Conservation (phyloP, 2,888 invertebrate genomes). For the Epinotia nisella region DNA sequence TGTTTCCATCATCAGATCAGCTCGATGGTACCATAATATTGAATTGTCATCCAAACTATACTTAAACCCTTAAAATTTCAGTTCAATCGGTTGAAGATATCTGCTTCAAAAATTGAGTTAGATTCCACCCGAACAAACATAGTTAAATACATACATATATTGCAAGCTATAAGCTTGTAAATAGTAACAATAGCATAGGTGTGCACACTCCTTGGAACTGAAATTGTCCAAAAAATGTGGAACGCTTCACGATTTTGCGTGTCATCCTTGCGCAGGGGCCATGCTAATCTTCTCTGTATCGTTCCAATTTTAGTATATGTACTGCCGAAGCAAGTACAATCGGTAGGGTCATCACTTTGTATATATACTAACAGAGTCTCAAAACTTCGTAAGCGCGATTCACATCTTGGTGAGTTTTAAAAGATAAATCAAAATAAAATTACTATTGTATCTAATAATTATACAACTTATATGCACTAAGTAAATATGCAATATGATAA, state of each 20-base stretch:
- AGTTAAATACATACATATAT: too few species aligned
- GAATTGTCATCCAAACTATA: too few species aligned
- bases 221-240: slow-evolving; percentile 31
- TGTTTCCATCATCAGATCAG: too few species aligned
- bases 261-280: slow-evolving; percentile 36
- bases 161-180: too few species aligned
- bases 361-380: slow-evolving; percentile 7
- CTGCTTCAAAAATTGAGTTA: too few species aligned
- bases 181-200: too few species aligned
- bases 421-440: background rate
- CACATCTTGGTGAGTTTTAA: background rate
- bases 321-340: slow-evolving; percentile 35
- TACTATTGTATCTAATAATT: background rate
- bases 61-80: too few species aligned
- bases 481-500: background rate
- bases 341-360: background rate
- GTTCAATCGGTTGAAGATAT: too few species aligned
- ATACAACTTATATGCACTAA: too few species aligned
- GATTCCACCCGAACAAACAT: too few species aligned
- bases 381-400: background rate
- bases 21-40: too few species aligned
- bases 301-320: slow-evolving; percentile 37
- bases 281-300: slow-evolving; percentile 35
- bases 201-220: background rate
- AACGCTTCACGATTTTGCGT: slow-evolving; percentile 38